Conservation (phyloP, 1,140 invertebrate genomes). For the Macrotrachela quadricornifera region DNA sequence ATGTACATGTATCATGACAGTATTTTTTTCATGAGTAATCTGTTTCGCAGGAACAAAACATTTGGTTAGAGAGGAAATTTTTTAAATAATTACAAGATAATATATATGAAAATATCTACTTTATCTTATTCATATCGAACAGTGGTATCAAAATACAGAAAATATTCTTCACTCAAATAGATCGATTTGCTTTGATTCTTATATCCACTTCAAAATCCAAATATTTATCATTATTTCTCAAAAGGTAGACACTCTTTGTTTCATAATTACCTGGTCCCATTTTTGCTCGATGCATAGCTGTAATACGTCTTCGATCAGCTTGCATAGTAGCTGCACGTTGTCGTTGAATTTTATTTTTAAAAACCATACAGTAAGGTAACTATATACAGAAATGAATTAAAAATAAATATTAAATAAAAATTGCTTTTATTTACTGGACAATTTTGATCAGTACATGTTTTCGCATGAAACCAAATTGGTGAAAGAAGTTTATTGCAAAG, state of each 20-base stretch:
- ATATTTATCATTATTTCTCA: background rate
- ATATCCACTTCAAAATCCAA: background rate
- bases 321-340: background rate
- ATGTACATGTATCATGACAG: background rate
- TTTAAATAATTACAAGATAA: background rate
- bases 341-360: background rate
- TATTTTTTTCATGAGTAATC: background rate
- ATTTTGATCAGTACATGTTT: background rate
- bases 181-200: background rate
- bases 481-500: background rate
- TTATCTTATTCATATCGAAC: no score
- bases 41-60: background rate
- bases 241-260: background rate
- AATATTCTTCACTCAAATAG: background rate
- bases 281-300: background rate
- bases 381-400: background rate
- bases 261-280: conserved; percentile 2
- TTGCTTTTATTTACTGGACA: background rate
- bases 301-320: background rate
- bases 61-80: no score
- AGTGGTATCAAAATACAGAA: no score
- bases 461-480: background rate
- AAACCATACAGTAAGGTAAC: background rate
- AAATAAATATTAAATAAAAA: background rate
- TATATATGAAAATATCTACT: no score